Base-by-base conservation (phyloP, 1,140 invertebrate species). In the Diuraphis noxia region DNA sequence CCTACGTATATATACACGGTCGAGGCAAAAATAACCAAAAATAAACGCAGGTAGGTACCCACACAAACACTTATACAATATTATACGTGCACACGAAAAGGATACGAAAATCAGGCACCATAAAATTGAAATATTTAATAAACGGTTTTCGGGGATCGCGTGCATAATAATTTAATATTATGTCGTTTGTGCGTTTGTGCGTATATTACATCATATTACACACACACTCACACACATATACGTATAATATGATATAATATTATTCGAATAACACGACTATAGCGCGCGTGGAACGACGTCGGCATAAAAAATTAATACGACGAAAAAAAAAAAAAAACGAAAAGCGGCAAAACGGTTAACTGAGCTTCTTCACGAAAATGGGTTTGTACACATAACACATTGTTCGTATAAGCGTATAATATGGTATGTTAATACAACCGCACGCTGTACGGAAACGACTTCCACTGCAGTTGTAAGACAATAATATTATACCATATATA, bases 281-380 rank as follows among this genome's bases (percentile, higher is more conserved):
- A n/a, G n/a, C n/a, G 86, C 49, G 36, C 23, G 86, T 6, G 23
- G 49, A 52, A 86, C 86, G 86, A 88, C 13, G 40, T 40, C 34
- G 43, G 89, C 46, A 91, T 91, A 30, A 72, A 72, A 91, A 91
- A 91, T 91, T 91, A 91, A 91, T 91, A 63, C 88, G 38, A 77
- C 1, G 34, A 88, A 38, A 79, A n/a, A n/a, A 63, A 88, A 77
- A 40, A 0, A 41, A 49, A 30, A 9, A 40, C 0, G 10, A 89
- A 72, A 72, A 72, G 23, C 88, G 41, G 72, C n/a, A 30, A 91
- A 91, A 91, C 89, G 72, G 89, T 91, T 91, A 81, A 91, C 89
- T 91, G 89, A 82, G 77, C 89, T 91, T 91, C 89, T 91, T 91
- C 89, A 91, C 89, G 89, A 49, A 91, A 91, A 77, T 34, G 43